A percentile compares a stretch with the other conserved stretches of the same genome.
These are phyloP conservation scores for Lophochroa leadbeateri DNA, from an alignment of 2,113 vertebrate species.

Conservation along the genomic window DNA sequence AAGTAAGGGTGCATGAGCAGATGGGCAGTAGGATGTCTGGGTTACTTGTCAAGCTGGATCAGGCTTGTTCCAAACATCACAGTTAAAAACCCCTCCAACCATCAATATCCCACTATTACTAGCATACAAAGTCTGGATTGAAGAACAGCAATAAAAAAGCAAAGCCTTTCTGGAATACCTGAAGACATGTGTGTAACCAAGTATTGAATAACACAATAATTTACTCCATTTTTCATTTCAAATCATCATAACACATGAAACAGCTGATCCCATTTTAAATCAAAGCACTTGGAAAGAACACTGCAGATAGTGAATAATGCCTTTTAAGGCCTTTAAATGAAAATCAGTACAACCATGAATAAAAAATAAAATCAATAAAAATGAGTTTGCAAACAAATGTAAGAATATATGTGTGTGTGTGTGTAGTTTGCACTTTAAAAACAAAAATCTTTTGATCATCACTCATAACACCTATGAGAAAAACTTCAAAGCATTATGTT, in stretches of 20 bases:
- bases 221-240: neutral
- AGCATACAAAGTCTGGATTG: neutral
- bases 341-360: neutral
- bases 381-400: neutral
- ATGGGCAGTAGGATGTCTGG: neutral
- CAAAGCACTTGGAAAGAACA: neutral
- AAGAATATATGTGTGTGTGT: neutral
- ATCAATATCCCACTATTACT: neutral
- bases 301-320: neutral
- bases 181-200: neutral
- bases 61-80: neutral
- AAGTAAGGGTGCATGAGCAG: neutral
- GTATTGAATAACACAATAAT: neutral
- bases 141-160: neutral
- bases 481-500: neutral
- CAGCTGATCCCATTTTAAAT: neutral
- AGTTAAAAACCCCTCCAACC: rapidly evolving
- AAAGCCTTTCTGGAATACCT: neutral
- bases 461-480: neutral
- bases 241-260: neutral
- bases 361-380: neutral
- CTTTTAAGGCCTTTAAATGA: neutral
- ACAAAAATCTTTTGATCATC: neutral
- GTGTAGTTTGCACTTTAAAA: neutral
- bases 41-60: neutral